Percentiles rank a stretch among this genome's conserved stretches.
Evolutionary conservation across 2,113 vertebrate genomes (phyloP).

Genomic region (Pseudorhombus dupliciocellatus): DNA sequence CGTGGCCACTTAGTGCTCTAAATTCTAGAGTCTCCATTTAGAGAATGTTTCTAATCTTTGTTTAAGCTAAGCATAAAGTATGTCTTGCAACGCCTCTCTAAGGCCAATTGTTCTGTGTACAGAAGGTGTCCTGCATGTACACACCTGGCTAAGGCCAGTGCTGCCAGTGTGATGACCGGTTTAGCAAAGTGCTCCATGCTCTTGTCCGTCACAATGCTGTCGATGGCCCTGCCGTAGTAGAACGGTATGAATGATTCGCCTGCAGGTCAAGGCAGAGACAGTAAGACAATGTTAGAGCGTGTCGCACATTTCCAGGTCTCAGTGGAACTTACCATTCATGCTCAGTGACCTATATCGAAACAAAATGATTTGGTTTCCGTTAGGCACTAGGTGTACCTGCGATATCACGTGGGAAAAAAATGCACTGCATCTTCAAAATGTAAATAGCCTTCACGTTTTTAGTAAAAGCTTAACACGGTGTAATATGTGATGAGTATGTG

Average conservation of each 20-base stretch:
- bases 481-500: neutral
- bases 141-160: slow-evolving; percentile 90
- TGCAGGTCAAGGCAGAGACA: slow-evolving; percentile 49
- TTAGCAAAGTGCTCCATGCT: slow-evolving; percentile 90
- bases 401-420: neutral
- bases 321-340: neutral
- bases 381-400: no score
- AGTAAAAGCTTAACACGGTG: neutral
- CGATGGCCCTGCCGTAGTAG: slow-evolving; percentile 91
- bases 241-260: slow-evolving; percentile 93
- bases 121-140: slow-evolving; percentile 45
- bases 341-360: no score
- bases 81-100: neutral
- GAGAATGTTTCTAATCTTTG: no score
- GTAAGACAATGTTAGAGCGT: neutral
- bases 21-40: no score
- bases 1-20: no score
- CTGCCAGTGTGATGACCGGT: slow-evolving; percentile 79
- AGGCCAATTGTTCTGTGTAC: neutral
- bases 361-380: no score
- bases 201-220: slow-evolving; percentile 90
- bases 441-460: no score
- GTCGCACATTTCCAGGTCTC: neutral
- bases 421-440: neutral
- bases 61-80: no score